Percentiles rank a stretch among this genome's conserved stretches.
These are phyloP conservation scores for Sander lucioperca DNA, from an alignment of 2,113 vertebrate genomes.

Conservation along the genomic window DNA sequence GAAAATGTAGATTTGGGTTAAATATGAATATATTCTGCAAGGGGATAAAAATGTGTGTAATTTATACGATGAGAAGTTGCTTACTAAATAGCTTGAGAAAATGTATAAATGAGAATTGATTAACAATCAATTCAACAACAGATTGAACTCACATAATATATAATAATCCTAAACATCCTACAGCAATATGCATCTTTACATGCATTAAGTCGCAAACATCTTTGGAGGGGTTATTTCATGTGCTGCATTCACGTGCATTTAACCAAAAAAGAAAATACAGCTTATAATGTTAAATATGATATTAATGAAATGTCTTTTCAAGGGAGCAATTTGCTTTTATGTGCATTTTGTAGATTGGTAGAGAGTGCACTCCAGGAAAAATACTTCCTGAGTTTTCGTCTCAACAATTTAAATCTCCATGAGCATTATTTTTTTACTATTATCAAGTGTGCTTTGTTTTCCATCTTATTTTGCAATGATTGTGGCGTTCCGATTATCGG, in stretches of 20 bases:
- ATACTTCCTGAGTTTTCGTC: no score
- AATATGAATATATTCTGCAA: not conserved
- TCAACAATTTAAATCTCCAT: no score
- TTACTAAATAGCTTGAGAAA: not conserved
- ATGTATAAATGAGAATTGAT: not conserved
- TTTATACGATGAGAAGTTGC: not conserved
- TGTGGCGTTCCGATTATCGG: no score
- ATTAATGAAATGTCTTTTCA: not conserved
- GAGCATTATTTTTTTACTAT: no score
- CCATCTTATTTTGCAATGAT: no score
- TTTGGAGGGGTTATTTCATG: not conserved
- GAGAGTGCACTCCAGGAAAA: no score
- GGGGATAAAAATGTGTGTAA: not conserved
- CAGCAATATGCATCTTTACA: not conserved
- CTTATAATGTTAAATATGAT: not conserved
- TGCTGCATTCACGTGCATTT: not conserved
- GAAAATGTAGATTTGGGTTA: not conserved
- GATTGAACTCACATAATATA: not conserved
- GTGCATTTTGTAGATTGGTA: not conserved
- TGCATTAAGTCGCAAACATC: not conserved
- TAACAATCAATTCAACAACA: not conserved
- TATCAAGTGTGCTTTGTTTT: no score
- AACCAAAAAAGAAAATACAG: not conserved
- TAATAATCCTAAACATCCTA: not conserved
- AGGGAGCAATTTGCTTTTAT: constrained; percentile 2